Conservation (phyloP, 2,113 vertebrate species). For the Ellobius talpinus region DNA sequence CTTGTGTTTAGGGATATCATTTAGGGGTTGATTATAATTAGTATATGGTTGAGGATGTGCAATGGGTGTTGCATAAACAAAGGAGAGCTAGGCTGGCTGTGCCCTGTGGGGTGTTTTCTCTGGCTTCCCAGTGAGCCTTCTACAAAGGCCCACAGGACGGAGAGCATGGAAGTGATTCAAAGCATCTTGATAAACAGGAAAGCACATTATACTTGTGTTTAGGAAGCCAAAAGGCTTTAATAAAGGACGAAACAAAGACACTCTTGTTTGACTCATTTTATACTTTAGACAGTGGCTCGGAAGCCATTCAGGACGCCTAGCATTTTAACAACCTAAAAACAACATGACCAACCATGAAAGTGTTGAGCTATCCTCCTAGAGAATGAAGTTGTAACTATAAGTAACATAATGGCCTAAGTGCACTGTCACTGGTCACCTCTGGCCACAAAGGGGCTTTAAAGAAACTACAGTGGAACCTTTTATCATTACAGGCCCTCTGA, state of each 20-base stretch:
- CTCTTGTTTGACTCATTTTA: slow-evolving; percentile 10
- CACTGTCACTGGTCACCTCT: background rate
- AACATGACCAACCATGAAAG: background rate
- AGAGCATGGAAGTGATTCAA: background rate
- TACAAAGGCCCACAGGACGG: slow-evolving; percentile 39
- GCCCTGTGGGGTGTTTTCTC: background rate
- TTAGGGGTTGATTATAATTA: no score
- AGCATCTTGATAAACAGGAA: slow-evolving; percentile 63
- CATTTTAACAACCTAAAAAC: slow-evolving; percentile 2
- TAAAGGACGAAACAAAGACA: slow-evolving; percentile 16
- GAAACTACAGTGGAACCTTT: background rate
- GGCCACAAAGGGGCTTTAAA: background rate
- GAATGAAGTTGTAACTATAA: background rate
- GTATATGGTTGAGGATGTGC: fast-evolving
- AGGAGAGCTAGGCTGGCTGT: background rate
- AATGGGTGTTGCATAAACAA: background rate
- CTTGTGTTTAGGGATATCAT: no score
- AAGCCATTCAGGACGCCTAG: background rate
- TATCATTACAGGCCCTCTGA: background rate
- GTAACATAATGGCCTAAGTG: background rate
- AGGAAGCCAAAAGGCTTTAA: slow-evolving; percentile 14
- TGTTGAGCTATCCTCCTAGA: background rate
- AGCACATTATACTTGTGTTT: slow-evolving; percentile 4
- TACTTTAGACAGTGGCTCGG: background rate
- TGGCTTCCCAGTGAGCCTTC: background rate